These are phyloP conservation scores for Psilopogon haemacephalus DNA, from an alignment of 2,113 vertebrate genomes.

Conservation along the genomic window DNA sequence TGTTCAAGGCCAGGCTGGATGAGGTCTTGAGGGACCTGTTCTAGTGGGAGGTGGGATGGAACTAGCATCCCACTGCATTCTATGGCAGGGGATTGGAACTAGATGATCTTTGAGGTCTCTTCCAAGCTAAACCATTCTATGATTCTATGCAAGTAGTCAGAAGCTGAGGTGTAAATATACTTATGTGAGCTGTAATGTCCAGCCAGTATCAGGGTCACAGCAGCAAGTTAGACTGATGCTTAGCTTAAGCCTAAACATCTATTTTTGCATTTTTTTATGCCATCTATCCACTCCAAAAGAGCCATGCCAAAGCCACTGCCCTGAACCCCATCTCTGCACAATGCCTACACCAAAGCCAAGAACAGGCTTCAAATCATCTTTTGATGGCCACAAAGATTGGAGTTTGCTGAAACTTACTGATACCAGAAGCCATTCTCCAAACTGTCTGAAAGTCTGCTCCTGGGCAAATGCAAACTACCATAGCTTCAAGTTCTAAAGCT, in stretches of 20 bases:
- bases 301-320: not conserved
- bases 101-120: no score
- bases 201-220: not conserved
- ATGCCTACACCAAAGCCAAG: not conserved
- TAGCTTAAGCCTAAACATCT: not conserved
- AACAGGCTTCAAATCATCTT: not conserved
- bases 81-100: no score
- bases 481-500: not conserved
- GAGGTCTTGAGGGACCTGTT: no score
- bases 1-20: no score
- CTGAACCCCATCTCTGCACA: not conserved
- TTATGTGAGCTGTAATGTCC: not conserved
- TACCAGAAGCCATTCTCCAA: not conserved
- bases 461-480: not conserved
- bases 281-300: not conserved
- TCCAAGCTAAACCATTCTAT: no score
- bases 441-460: not conserved
- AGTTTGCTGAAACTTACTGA: not conserved
- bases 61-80: no score
- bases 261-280: not conserved
- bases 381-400: not conserved
- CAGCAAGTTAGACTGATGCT: not conserved
- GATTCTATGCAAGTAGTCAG: no score
- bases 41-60: no score
- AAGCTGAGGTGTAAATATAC: not conserved